phyloP scores from a whole-genome alignment of 2,797 vertebrate species.

The Pampus argenteus region DNA sequence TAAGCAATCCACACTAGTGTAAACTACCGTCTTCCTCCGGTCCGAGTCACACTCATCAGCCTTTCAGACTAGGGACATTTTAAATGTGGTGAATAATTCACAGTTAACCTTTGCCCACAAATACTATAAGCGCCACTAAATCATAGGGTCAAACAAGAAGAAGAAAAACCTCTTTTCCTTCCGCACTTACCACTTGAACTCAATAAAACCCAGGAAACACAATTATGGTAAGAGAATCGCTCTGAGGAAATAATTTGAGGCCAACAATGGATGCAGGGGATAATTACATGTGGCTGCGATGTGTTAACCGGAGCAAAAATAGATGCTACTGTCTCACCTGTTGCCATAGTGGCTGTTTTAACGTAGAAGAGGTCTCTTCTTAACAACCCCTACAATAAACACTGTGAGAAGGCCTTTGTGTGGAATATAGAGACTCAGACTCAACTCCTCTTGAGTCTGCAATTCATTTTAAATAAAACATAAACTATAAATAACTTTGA shows the following conservation, averaged over 20 bases:
- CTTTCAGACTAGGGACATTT: conserved; percentile 5
- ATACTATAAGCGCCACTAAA: not conserved
- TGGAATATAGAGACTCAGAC: not conserved
- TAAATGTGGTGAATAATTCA: not conserved
- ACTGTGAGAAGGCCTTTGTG: not conserved
- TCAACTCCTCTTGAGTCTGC: too few species aligned
- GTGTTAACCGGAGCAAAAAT: conserved; percentile 26
- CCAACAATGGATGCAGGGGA: conserved; percentile 12
- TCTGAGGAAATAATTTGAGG: conserved; percentile 7
- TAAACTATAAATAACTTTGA: too few species aligned
- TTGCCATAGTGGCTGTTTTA: conserved; percentile 25
- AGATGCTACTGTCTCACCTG: conserved; percentile 21
- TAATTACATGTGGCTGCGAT: conserved; percentile 8
- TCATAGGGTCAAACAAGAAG: conserved; percentile 24
- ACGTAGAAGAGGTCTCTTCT: not conserved
- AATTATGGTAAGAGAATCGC: conserved; percentile 24
- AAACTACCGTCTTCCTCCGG: conserved; percentile 5
- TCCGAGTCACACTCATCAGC: conserved; percentile 6
- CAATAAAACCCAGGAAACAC: conserved; percentile 50
- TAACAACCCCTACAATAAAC: not conserved
- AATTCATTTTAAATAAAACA: too few species aligned
- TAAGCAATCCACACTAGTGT: conserved; percentile 11
- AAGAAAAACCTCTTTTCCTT: conserved; percentile 15
- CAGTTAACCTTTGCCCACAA: conserved; percentile 22
- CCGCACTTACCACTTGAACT: conserved; percentile 12